Percentiles rank a stretch among this genome's conserved stretches.
Evolutionary conservation across 35 echinoderm and acorn worm genomes (phyloP).

Genomic region (Strongylocentrotus purpuratus): DNA sequence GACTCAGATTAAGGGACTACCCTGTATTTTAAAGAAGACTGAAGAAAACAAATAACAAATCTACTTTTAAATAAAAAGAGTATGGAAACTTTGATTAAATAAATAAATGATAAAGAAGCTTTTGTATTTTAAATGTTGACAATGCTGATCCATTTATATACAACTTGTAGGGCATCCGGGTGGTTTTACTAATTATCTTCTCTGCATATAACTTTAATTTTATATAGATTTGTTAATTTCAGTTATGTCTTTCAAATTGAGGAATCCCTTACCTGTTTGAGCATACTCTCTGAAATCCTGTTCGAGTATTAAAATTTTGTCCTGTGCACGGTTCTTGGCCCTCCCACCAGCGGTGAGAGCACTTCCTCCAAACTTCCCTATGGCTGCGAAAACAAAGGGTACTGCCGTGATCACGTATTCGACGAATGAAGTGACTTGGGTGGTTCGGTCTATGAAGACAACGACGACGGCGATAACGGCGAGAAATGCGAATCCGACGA

Average conservation of each 20-base stretch:
- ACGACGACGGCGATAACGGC: background rate
- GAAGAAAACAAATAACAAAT: no score
- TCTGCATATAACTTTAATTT: no score
- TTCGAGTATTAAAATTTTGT: background rate
- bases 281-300: background rate
- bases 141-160: no score
- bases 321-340: background rate
- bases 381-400: background rate
- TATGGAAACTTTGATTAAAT: no score
- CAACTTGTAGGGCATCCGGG: no score
- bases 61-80: no score
- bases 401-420: constrained; percentile 5
- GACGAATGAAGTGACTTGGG: background rate
- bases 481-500: background rate
- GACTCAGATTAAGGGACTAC: no score
- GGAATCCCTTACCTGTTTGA: background rate
- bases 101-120: no score
- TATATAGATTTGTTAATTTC: no score
- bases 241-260: background rate
- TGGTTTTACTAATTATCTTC: no score
- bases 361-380: background rate
- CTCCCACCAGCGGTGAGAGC: background rate
- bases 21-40: no score
- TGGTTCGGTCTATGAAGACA: background rate
- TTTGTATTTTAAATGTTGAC: no score